These are phyloP conservation scores for Tilapia sparmanii DNA, from an alignment of 2,113 vertebrate species.

Conservation along the genomic window DNA sequence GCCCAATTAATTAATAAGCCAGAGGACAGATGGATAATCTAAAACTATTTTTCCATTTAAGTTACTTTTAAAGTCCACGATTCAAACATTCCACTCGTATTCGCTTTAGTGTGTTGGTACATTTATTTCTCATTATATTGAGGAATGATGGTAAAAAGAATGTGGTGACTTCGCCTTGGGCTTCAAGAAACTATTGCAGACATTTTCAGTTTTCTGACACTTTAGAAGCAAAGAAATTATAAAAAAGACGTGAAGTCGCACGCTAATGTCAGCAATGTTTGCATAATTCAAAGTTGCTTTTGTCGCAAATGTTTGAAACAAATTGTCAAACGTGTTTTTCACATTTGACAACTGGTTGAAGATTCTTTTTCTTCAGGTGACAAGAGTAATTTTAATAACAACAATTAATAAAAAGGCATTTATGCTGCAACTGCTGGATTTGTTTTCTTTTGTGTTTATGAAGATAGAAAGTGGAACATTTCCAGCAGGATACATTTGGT, in stretches of 20 bases:
- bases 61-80: background rate
- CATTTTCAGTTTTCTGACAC: background rate
- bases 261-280: background rate
- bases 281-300: background rate
- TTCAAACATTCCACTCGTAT: background rate
- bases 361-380: background rate
- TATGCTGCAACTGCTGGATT: background rate
- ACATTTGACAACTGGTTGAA: background rate
- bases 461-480: background rate
- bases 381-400: background rate
- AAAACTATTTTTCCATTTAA: background rate
- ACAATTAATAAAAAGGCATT: background rate
- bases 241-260: background rate
- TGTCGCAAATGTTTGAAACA: background rate
- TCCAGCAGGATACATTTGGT: background rate
- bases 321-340: background rate
- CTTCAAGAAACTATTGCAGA: background rate
- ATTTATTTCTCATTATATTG: background rate
- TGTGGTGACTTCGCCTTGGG: background rate
- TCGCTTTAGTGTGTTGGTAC: background rate
- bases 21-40: background rate
- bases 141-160: background rate
- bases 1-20: background rate
- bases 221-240: background rate
- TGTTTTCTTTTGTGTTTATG: background rate